Evolutionary conservation across 1,140 invertebrate species (phyloP).

Genomic region (Ceratina japonica): DNA sequence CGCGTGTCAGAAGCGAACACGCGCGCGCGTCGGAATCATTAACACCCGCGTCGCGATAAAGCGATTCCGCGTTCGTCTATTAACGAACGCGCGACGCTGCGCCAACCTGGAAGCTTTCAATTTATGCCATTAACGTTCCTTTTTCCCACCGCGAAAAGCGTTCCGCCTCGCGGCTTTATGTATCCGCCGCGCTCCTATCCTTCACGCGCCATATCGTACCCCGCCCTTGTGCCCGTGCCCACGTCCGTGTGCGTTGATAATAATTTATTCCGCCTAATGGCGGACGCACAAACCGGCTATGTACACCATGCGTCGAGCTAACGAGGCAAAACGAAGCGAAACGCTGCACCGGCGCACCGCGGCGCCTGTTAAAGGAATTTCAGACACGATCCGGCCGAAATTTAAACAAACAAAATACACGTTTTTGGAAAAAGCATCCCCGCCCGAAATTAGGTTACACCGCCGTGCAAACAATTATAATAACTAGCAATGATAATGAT

Average conservation of each 20-base stretch:
- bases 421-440: background rate
- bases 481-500: too few relatives aligned
- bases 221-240: too few relatives aligned
- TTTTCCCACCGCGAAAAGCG: slow-evolving; percentile 13
- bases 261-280: slow-evolving; percentile 40
- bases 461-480: too few relatives aligned
- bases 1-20: slow-evolving; percentile 1
- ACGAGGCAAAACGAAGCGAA: slow-evolving; percentile 4
- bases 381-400: background rate
- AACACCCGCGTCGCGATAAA: slow-evolving; percentile 56
- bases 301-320: slow-evolving; percentile 2
- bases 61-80: slow-evolving; percentile 43
- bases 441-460: too few relatives aligned
- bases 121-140: slow-evolving; percentile 56
- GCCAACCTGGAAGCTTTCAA: slow-evolving; percentile 50
- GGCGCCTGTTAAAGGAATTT: slow-evolving; percentile 7
- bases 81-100: slow-evolving; percentile 44
- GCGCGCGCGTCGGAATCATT: slow-evolving; percentile 34
- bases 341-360: background rate
- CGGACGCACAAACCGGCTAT: too few relatives aligned
- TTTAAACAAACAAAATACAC: background rate
- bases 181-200: background rate
- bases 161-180: slow-evolving; percentile 5
- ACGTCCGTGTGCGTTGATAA: slow-evolving; percentile 16
- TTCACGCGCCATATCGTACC: background rate